Base-by-base conservation (phyloP, 2,888 invertebrate species). In the Lasioglossum calceatum region DNA sequence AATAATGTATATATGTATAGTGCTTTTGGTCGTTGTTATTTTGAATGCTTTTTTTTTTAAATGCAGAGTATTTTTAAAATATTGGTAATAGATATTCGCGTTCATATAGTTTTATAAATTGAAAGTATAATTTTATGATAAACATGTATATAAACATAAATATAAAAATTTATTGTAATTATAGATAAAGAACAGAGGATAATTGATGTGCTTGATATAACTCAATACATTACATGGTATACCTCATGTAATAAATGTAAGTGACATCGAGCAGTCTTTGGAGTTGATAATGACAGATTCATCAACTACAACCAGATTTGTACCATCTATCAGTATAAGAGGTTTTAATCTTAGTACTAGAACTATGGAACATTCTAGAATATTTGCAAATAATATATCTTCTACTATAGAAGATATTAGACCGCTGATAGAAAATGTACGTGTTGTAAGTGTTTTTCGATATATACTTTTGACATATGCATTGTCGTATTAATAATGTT, bases 361-460 rank as follows among this genome's bases (percentile, higher is more conserved):
- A 61, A 84, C 84, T 0, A 79, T 83, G 61, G 92, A 88, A 58
- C 86, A 86, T 1, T 89, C 92, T 19, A 88, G 91, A 88, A 86
- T 93, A 71, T 90, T 95, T 47, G 88, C 93, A 39, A 92, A 91
- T 80, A 95, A 94, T 75, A 92, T 95, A 77, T 93, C 95, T n/a
- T 92, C 94, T 10, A 96, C 93, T 96, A 95, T 97, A 87, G 96
- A 97, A 92, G 97, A 97, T 95, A 97, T 97, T 78, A 96, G 97
- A 91, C 97, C 97, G n/a, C 95, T 97, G 10, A 96, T 97, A 23
- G 97, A 97, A 95, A 96, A 97, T 92, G 97, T 97, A 77, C 95
- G 96, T 82, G 96, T 96, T 95, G 96, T 96, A 95, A 94, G 91
- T 82, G 2, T 14, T n/a, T 61, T 32, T 23, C 54, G 27, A 23